Base-by-base conservation (phyloP, 2,113 vertebrate species). In the Gymnocephalus cernua region DNA sequence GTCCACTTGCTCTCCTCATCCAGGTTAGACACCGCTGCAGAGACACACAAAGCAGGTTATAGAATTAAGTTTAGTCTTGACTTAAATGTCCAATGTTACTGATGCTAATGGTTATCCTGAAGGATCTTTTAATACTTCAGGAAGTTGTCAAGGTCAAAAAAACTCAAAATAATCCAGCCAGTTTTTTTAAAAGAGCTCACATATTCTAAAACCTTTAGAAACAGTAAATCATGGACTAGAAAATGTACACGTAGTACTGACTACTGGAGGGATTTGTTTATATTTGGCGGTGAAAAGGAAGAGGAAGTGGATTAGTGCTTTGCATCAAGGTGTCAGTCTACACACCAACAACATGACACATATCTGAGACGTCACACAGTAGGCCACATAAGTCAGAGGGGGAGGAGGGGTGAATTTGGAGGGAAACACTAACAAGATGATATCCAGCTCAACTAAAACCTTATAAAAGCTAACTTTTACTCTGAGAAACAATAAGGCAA, bases 1-100 rank as follows among this genome's bases (percentile, higher is more conserved):
- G 96, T 96, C 98, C 98, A 99, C 86, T 97, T 97, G 79, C 96
- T 99, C 93, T 99, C 98, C 93, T 99, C 98, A 21, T 99, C 98
- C 90, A 99, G 93, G 92, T 97, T 99, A 88, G 98, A 99, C 91
- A 99, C 97, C 47, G 98, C 98, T 99, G 90, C 12, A 91, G 68
- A 90, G 38, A 92, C 69, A 88, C 45, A 85, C 8, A 90, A 18
- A 53, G 15, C 1, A 2, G 32, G 51, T n/a, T 38, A 6, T 7
- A 29, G 7, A 69, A 14, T n/a, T 64, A 12, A 19, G 50, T 59
- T 59, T 58, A 5, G 25, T 25, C 29, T 45, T 47, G 0, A 61
- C 2, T 19, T 21, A 11, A 2, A 51, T 27, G 62, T 68, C 8
- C 0, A 19, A 13, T 53, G 32, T 14, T 13, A 58, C 1, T 54